Evolutionary conservation across 2,888 invertebrate species (phyloP), one percentile per base, ranked within the genome.

Genomic region (Buathra laborator): DNA sequence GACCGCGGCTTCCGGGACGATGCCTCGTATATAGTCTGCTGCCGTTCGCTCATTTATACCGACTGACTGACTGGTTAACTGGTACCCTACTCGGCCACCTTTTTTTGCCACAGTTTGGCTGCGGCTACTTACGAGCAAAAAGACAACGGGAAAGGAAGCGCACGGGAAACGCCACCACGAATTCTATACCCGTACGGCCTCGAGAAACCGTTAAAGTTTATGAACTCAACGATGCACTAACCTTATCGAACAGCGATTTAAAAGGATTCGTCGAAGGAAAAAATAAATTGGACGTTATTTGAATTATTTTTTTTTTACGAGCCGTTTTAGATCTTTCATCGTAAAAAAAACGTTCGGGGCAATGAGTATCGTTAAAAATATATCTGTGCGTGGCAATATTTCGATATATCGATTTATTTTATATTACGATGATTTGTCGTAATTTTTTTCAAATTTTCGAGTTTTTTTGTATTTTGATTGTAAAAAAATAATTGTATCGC

Each of bases 1-100:
- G 46, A 10, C 75, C 66, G 46, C 81, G 37, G 67, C 85, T 86
- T 85, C 85, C 85, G 83, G 81, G 83, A 80, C 78, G 64, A 56
- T 24, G 76, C 24, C 70, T 51, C 56, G 53, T 32, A 56, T 62
- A 72, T 62, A 72, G 76, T 70, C 75, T n/a, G 46, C 37, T 46
- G 51, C 32, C 37, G 37, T 12, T 67, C 12, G 67, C n/a, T 67
- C 67, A 44, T 44, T 44, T 44, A 24, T 67, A 67, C 56, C 53
- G 62, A 59, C 72, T 62, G 72, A 67, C 56, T 19, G 62, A 59
- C 72, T 62, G 72, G 59, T 43, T 59, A 62, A 59, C 44, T 56
- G 70, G 70, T 37, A n/a, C 37, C 43, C 53, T 16, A 48, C 53
- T 16, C 59, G 80, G 56, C 68, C 68, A 19, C 24, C 62, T 56